These are phyloP conservation scores for Helogale parvula DNA, from an alignment of 2,113 vertebrate genomes.

Conservation along the genomic window DNA sequence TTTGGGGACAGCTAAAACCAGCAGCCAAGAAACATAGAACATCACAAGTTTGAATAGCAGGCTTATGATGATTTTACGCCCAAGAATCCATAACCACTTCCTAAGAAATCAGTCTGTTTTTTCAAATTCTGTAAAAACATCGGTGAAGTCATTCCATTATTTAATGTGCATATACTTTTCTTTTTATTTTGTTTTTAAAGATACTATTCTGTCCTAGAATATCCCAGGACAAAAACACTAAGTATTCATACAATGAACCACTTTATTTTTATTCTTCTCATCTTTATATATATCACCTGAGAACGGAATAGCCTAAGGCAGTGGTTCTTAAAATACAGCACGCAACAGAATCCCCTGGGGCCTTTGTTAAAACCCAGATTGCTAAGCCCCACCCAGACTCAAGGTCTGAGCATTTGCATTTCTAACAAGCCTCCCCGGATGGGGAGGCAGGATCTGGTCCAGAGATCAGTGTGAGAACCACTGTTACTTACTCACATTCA, in stretches of 20 bases:
- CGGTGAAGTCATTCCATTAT: neutral
- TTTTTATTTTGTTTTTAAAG: neutral
- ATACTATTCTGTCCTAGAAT: neutral
- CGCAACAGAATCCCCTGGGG: neutral
- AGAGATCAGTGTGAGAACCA: neutral
- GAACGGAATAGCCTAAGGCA: neutral
- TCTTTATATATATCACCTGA: neutral
- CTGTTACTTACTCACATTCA: neutral
- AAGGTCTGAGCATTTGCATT: neutral
- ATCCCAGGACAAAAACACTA: neutral
- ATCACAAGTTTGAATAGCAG: neutral
- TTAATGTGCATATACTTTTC: neutral
- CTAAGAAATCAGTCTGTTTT: neutral
- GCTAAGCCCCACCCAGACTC: neutral
- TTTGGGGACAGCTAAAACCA: conserved; percentile 27
- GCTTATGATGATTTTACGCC: neutral
- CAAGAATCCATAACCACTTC: neutral
- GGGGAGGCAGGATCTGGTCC: neutral
- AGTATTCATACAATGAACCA: neutral
- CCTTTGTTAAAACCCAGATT: neutral
- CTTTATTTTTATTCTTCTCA: neutral
- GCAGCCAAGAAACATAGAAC: neutral
- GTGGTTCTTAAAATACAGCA: neutral
- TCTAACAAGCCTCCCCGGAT: neutral
- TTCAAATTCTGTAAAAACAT: neutral